Evolutionary conservation across 2,888 invertebrate species (phyloP).

Genomic region (Odontocolon sp.): DNA sequence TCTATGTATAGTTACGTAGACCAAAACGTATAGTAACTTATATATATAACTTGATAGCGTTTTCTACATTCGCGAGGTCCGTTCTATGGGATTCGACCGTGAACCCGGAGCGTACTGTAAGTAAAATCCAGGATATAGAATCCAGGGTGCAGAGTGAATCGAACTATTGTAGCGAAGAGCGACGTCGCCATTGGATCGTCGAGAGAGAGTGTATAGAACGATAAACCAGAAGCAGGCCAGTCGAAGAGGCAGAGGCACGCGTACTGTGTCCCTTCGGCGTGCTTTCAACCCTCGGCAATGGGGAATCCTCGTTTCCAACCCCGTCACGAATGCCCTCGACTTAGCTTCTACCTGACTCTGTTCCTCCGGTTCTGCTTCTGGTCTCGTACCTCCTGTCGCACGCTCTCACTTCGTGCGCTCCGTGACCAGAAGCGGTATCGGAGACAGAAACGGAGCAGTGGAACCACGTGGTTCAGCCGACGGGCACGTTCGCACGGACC

Average conservation of each 20-base stretch:
- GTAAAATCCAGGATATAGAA: conserved; percentile 28
- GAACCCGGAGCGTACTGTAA: conserved; percentile 1
- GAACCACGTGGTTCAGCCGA: conserved; percentile 66
- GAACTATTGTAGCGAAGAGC: conserved; percentile 45
- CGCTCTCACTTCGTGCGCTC: conserved; percentile 12
- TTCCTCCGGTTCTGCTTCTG: conserved; percentile 30
- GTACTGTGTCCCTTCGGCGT: conserved; percentile 52
- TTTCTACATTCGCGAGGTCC: conserved; percentile 9
- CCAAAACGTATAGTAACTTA: conserved; percentile 29
- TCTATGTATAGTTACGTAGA: conserved; percentile 17
- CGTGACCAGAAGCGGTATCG: conserved; percentile 46
- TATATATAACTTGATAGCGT: neutral
- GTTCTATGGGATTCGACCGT: conserved; percentile 48
- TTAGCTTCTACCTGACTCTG: conserved; percentile 45
- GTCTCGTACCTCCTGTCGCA: neutral
- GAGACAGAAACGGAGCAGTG: conserved; percentile 41
- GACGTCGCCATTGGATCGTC: conserved; percentile 52
- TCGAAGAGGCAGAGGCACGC: conserved; percentile 26
- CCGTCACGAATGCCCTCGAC: conserved; percentile 68
- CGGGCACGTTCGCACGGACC: conserved; percentile 70
- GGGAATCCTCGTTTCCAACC: conserved; percentile 71
- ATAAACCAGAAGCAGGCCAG: conserved; percentile 28
- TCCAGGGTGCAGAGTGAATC: neutral
- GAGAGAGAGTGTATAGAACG: conserved; percentile 22
- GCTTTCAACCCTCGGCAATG: conserved; percentile 50